Evolutionary conservation across 2,888 invertebrate genomes (phyloP).

Genomic region (Ceratothoa steindachneri): DNA sequence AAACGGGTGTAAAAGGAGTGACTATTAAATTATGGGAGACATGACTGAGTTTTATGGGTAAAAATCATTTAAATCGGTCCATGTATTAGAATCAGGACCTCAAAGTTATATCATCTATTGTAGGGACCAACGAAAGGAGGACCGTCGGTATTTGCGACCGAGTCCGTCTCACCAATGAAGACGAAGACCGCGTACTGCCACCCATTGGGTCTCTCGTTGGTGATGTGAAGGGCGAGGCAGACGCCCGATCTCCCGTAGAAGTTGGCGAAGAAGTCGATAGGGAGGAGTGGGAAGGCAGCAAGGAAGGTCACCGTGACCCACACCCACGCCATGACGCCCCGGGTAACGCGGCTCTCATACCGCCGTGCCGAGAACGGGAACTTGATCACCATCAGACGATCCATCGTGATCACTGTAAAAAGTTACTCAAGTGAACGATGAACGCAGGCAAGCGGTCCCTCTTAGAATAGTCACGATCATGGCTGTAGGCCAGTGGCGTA

Average conservation of each 20-base stretch:
- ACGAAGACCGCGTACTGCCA: slow-evolving; percentile 59
- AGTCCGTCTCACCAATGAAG: slow-evolving; percentile 54
- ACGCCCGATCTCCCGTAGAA: slow-evolving; percentile 59
- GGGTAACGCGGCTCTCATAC: slow-evolving; percentile 51
- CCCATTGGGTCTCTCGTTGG: slow-evolving; percentile 56
- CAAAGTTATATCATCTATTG: too few species aligned
- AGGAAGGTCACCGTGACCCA: slow-evolving; percentile 52
- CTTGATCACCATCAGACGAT: slow-evolving; percentile 53
- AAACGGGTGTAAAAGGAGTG: too few species aligned
- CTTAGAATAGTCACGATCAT: too few species aligned
- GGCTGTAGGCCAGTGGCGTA: too few species aligned
- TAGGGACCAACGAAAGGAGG: too few species aligned
- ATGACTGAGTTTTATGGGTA: too few species aligned
- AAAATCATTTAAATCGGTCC: too few species aligned
- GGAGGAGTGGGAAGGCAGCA: slow-evolving; percentile 52
- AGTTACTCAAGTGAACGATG: too few species aligned
- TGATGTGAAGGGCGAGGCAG: slow-evolving; percentile 58
- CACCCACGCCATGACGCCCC: slow-evolving; percentile 51
- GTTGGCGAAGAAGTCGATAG: slow-evolving; percentile 53
- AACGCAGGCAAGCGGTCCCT: too few species aligned
- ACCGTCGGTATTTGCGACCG: too few species aligned
- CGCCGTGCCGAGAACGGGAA: slow-evolving; percentile 53
- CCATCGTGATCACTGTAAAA: slow-evolving; percentile 53
- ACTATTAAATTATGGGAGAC: too few species aligned
- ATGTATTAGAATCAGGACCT: too few species aligned